Evolutionary conservation across 2,888 invertebrate species (phyloP), one percentile per base, ranked within the genome.

Genomic region (Monochamus alternatus): DNA sequence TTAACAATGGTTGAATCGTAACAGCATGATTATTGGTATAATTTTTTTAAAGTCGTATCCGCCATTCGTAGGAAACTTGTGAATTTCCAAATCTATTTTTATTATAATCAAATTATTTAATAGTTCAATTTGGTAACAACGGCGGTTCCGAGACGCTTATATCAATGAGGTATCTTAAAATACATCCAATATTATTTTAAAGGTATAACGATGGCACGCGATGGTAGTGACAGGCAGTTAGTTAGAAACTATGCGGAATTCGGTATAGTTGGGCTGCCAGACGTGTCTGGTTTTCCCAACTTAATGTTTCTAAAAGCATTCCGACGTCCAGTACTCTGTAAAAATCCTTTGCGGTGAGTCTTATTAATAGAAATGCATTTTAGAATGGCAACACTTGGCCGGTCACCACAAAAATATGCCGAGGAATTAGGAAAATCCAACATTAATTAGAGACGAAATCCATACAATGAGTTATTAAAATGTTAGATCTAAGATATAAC

Each of bases 251-350:
- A 88, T 88, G 88, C 87, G 88, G 87, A 88, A 88, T 88, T 87
- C 85, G 81, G 1, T 81, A 81, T 82, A 77, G 80, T 80, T 77
- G 76, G 73, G 77, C 78, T 79, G 85, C 87, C 87, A 87, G 87
- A 87, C 87, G 78, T 70, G 87, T 87, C 87, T 87, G 88, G 88
- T 87, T 87, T 87, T 87, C 85, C 87, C 87, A 79, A 80, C 80
- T 63, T 71, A 38, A 76, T 70, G 74, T 74, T 73, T 76, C 79
- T 80, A 75, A 67, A 76, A 77, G 79, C 82, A 81, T 81, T 81
- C 76, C 71, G 63, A 32, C 63, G 47, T 60, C 60, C 59, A 59
- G 43, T 31, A 8, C 68, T 60, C 60, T 32, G 69, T 69, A 63
- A 63, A 71, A 71, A 71, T 71, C 71, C 71, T 62, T 52, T 63